Conservation (phyloP, 2,888 invertebrate species). For the Seladonia tumulorum region DNA sequence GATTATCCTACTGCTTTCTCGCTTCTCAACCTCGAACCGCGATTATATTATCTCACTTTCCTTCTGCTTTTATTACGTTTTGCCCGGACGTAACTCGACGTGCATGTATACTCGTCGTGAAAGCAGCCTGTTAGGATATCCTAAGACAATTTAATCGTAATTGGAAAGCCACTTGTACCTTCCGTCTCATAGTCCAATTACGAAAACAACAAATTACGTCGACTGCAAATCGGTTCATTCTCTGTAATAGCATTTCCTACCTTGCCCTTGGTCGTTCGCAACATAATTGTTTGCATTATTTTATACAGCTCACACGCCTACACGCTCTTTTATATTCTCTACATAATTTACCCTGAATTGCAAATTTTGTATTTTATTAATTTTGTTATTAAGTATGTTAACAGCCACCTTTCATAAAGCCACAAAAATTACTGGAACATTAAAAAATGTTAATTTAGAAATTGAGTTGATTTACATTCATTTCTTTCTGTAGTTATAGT, state of each 20-base stretch:
- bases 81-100: not conserved
- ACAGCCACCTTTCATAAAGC: not conserved
- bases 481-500: not conserved
- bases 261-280: not conserved
- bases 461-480: not conserved
- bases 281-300: not conserved
- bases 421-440: not conserved
- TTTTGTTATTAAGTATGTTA: too few species aligned
- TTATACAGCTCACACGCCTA: not conserved
- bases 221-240: not conserved
- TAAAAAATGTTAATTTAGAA: too few species aligned
- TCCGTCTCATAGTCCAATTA: not conserved
- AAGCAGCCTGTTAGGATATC: not conserved
- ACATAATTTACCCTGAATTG: not conserved
- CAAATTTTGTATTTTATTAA: not conserved
- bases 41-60: constrained; percentile 15
- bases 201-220: not conserved
- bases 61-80: not conserved
- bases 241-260: not conserved
- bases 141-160: not conserved
- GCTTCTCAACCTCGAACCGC: not conserved
- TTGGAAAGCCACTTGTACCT: constrained; percentile 1
- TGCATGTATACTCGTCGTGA: not conserved
- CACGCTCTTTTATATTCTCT: not conserved
- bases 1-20: not conserved